Evolutionary conservation across 2,797 vertebrate genomes (phyloP).

Genomic region (Eidolon dupreanum): DNA sequence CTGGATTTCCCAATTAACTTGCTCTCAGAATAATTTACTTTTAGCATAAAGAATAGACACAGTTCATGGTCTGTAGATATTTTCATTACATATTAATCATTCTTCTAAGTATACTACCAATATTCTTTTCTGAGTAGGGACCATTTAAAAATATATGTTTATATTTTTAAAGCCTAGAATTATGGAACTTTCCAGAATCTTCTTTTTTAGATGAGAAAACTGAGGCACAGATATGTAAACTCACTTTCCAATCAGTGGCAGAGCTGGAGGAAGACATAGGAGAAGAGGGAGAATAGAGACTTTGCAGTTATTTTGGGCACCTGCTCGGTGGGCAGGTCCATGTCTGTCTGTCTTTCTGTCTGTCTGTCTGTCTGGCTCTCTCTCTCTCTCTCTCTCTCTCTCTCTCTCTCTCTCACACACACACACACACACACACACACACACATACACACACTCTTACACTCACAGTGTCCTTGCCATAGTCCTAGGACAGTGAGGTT

Average conservation of each 20-base stretch:
- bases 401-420: not conserved
- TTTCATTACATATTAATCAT: not conserved
- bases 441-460: not conserved
- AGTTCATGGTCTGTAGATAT: not conserved
- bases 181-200: not conserved
- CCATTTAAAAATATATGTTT: not conserved
- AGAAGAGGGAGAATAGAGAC: not conserved
- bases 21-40: conserved; percentile 11
- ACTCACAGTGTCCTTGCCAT: not conserved
- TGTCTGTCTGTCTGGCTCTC: not conserved
- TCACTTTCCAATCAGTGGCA: not conserved
- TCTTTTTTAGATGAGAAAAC: conserved; percentile 14
- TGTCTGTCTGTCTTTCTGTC: rapidly evolving
- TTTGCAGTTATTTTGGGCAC: not conserved
- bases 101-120: not conserved
- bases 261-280: not conserved
- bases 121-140: conserved; percentile 12
- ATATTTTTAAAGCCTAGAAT: not conserved
- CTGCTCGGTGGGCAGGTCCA: not conserved
- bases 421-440: not conserved
- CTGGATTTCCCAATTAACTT: conserved; percentile 42
- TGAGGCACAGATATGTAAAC: not conserved
- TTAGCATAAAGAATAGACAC: not conserved
- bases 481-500: not conserved
- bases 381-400: not conserved